Evolutionary conservation across 2,888 invertebrate genomes (phyloP).

Genomic region (Chorisops tibialis): DNA sequence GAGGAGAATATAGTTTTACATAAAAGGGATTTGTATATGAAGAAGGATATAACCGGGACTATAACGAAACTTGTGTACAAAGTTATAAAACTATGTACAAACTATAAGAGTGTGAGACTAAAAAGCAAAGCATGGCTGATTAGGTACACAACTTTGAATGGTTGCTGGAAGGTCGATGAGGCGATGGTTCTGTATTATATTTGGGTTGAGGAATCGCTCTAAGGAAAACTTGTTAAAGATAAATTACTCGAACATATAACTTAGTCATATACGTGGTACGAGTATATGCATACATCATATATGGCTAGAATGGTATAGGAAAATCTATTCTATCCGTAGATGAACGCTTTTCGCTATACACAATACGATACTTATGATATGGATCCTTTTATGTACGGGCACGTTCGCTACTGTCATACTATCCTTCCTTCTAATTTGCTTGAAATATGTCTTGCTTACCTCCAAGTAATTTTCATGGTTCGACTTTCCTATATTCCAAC

Average conservation of each 20-base stretch:
- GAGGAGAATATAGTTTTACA: conserved; percentile 33
- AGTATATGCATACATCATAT: not conserved
- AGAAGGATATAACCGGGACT: conserved; percentile 7
- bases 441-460: conserved; percentile 34
- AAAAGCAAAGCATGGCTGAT: conserved; percentile 34
- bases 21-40: conserved; percentile 33
- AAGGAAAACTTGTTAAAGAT: conserved; percentile 36
- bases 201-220: conserved; percentile 32
- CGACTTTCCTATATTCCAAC: conserved; percentile 1
- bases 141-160: conserved; percentile 32
- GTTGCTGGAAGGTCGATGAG: conserved; percentile 8
- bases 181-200: conserved; percentile 14
- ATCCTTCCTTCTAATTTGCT: conserved; percentile 33
- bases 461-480: conserved; percentile 32
- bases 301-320: not conserved
- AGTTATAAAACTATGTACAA: conserved; percentile 29
- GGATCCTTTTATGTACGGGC: conserved; percentile 20
- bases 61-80: conserved; percentile 16
- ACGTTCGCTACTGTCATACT: conserved; percentile 29
- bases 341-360: not conserved
- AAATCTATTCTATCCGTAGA: not conserved
- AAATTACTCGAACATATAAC: conserved; percentile 30
- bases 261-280: conserved; percentile 20
- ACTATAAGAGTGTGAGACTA: conserved; percentile 26
- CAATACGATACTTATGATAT: not conserved